These are phyloP conservation scores for Chunga burmeisteri DNA, from an alignment of 2,113 vertebrate genomes.

Conservation along the genomic window DNA sequence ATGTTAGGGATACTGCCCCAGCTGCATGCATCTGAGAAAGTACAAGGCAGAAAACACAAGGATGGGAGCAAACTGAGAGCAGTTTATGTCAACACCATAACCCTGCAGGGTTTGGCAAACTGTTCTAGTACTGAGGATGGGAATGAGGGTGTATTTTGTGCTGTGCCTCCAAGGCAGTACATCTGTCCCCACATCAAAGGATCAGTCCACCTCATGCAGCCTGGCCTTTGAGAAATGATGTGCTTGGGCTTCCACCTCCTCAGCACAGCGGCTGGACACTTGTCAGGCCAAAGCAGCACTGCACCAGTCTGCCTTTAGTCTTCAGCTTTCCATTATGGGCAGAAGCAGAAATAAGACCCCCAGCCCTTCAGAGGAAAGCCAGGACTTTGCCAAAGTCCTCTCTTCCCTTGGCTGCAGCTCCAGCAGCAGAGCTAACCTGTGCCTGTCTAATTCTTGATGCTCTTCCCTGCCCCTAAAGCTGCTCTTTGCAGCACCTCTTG, in stretches of 20 bases:
- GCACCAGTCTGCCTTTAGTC: not conserved
- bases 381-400: not conserved
- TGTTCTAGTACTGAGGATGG: not conserved
- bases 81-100: not conserved
- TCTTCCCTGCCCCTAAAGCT: not conserved
- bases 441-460: not conserved
- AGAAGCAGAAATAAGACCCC: not conserved
- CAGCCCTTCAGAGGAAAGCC: not conserved
- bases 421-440: not conserved
- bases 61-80: not conserved
- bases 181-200: not conserved
- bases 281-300: not conserved
- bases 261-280: not conserved
- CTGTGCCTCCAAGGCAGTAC: not conserved
- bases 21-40: not conserved
- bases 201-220: not conserved
- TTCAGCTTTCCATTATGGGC: not conserved
- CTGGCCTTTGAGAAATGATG: not conserved
- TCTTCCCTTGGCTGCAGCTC: not conserved
- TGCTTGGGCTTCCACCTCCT: not conserved
- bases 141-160: not conserved
- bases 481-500: not conserved
- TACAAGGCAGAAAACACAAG: not conserved
- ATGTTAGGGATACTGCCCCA: not conserved
- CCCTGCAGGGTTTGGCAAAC: not conserved